These are phyloP conservation scores for Allolobophora icterica DNA, from an alignment of 2,888 invertebrate species.

Conservation along the genomic window DNA sequence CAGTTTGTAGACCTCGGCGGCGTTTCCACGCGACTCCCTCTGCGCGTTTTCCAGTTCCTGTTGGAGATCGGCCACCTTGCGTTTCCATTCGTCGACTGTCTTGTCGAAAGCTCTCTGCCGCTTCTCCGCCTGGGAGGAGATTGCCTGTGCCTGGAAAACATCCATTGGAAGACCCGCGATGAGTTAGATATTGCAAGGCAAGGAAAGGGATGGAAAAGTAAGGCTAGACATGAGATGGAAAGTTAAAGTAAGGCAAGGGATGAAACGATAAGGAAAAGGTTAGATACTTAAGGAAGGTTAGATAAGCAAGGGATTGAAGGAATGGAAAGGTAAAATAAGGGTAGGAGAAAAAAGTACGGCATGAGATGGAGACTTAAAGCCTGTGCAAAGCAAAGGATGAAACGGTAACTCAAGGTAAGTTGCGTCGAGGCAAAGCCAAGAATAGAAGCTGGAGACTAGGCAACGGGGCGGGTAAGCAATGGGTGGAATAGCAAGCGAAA, in stretches of 20 bases:
- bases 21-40: constrained; percentile 99
- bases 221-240: background rate
- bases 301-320: no score
- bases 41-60: constrained; percentile 96
- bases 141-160: constrained; percentile 43
- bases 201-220: no score
- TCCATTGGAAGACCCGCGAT: background rate
- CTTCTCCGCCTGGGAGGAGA: constrained; percentile 50
- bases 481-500: no score
- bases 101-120: constrained; percentile 99
- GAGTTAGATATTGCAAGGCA: background rate
- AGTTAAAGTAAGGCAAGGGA: background rate
- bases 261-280: background rate
- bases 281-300: background rate
- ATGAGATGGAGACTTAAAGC: no score
- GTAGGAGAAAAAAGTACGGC: no score
- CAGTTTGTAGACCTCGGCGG: constrained; percentile 98
- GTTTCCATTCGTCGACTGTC: constrained; percentile 99
- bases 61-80: constrained; percentile 86
- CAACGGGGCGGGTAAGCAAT: no score
- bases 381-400: no score
- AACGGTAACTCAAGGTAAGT: no score
- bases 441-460: no score
- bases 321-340: no score
- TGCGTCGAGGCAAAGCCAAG: no score